Percentiles rank a stretch among this genome's conserved stretches.
These are phyloP conservation scores for Zonotrichia leucophrys DNA, from an alignment of 2,113 vertebrate species.

Conservation along the genomic window DNA sequence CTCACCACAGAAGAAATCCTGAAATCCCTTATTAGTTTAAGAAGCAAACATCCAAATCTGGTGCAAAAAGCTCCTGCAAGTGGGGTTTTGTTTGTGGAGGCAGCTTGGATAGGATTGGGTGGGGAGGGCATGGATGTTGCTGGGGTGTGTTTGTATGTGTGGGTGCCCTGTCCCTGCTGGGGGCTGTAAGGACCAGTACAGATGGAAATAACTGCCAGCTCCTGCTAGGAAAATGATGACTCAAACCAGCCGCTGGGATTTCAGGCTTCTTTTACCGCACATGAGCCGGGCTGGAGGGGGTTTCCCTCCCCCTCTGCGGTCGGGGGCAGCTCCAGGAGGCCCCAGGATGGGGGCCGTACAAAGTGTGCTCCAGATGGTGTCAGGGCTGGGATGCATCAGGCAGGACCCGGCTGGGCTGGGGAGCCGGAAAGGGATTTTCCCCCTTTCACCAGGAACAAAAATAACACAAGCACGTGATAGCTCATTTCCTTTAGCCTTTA, in stretches of 20 bases:
- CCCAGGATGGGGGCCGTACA: neutral
- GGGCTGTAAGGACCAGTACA: neutral
- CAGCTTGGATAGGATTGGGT: neutral
- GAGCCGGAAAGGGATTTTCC: conserved; percentile 22
- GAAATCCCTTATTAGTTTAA: neutral
- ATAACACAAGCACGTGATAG: neutral
- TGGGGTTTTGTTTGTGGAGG: neutral
- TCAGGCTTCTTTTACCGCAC: neutral
- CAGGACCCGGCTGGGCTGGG: neutral
- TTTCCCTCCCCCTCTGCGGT: neutral
- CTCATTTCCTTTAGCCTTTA: conserved; percentile 16
- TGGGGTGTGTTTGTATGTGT: neutral
- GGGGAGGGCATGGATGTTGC: neutral
- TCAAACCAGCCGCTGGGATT: neutral
- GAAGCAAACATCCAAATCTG: neutral
- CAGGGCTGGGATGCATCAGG: neutral
- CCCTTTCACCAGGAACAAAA: neutral
- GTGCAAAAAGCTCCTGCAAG: neutral
- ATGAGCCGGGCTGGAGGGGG: neutral
- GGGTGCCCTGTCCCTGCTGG: neutral
- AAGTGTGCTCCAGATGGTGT: neutral
- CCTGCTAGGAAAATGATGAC: neutral
- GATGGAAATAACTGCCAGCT: neutral
- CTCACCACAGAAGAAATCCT: neutral
- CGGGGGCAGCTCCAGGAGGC: neutral